Evolutionary conservation across 2,888 invertebrate genomes (phyloP).

Genomic region (Cremastinae sp.): DNA sequence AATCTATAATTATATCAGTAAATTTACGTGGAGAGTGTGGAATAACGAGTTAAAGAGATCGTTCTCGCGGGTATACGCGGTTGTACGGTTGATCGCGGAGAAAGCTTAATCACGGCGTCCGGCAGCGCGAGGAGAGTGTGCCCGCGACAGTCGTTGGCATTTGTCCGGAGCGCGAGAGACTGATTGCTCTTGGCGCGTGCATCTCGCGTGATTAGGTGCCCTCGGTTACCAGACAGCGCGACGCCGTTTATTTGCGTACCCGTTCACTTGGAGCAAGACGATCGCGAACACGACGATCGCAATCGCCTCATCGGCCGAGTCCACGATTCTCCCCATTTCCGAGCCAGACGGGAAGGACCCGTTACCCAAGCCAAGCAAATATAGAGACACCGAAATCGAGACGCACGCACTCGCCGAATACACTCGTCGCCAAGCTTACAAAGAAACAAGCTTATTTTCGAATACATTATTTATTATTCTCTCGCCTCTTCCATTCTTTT

Average conservation of each 20-base stretch:
- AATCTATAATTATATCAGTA: slow-evolving; percentile 24
- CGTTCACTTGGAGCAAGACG: slow-evolving; percentile 59
- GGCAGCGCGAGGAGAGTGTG: slow-evolving; percentile 36
- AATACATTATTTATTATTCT: too few species aligned
- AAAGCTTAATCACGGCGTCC: slow-evolving; percentile 54
- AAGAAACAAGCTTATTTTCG: too few species aligned
- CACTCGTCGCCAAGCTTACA: too few species aligned
- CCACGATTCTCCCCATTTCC: too few species aligned
- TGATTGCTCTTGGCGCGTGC: slow-evolving; percentile 68
- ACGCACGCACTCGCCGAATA: too few species aligned
- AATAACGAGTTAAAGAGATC: slow-evolving; percentile 30
- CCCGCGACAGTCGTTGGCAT: slow-evolving; percentile 56
- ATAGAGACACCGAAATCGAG: too few species aligned
- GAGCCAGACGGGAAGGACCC: too few species aligned
- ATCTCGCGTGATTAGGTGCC: slow-evolving; percentile 67
- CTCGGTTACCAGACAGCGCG: slow-evolving; percentile 75
- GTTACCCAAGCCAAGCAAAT: too few species aligned
- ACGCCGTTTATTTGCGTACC: slow-evolving; percentile 77
- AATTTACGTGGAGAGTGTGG: slow-evolving; percentile 29
- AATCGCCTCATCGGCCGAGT: neutral
- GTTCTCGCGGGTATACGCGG: too few species aligned
- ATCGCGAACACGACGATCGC: slow-evolving; percentile 48
- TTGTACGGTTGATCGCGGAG: slow-evolving; percentile 33
- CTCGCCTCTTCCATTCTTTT: too few species aligned
- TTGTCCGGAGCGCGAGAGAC: slow-evolving; percentile 63